A percentile compares a stretch with the other conserved stretches of the same genome.
Conservation (phyloP, 2,797 vertebrate genomes). For the Gadopsis bispinosus region DNA sequence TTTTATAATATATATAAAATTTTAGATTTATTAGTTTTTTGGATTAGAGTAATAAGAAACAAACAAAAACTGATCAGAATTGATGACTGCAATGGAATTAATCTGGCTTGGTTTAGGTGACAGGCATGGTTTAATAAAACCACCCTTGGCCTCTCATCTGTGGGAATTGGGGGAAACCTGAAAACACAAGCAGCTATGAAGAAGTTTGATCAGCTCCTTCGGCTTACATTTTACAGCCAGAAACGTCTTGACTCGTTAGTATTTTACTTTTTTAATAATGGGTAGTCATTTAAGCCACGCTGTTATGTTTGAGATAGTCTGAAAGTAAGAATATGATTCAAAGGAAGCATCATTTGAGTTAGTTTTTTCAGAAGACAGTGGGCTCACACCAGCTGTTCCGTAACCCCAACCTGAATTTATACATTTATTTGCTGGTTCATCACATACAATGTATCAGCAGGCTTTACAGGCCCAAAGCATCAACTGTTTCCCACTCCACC, state of each 20-base stretch:
- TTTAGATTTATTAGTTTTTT: neutral
- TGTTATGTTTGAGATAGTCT: neutral
- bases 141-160: neutral
- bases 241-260: neutral
- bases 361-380: neutral
- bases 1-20: neutral
- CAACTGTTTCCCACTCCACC: slow-evolving; percentile 7
- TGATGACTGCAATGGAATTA: slow-evolving; percentile 5
- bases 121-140: slow-evolving; percentile 14
- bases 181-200: neutral
- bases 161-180: neutral
- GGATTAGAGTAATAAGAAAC: neutral
- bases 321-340: slow-evolving; percentile 6
- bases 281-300: neutral
- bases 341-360: neutral
- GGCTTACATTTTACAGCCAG: neutral
- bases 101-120: neutral
- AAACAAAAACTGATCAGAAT: neutral
- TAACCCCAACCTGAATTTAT: neutral
- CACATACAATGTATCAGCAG: slow-evolving; percentile 1
- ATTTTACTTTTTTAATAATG: neutral
- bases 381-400: neutral
- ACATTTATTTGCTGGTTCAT: slow-evolving; percentile 8
- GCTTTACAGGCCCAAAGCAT: slow-evolving; percentile 29
- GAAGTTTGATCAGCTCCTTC: neutral